These are phyloP conservation scores for Sepioteuthis lessoniana DNA, from an alignment of 2,888 invertebrate species.

Conservation along the genomic window DNA sequence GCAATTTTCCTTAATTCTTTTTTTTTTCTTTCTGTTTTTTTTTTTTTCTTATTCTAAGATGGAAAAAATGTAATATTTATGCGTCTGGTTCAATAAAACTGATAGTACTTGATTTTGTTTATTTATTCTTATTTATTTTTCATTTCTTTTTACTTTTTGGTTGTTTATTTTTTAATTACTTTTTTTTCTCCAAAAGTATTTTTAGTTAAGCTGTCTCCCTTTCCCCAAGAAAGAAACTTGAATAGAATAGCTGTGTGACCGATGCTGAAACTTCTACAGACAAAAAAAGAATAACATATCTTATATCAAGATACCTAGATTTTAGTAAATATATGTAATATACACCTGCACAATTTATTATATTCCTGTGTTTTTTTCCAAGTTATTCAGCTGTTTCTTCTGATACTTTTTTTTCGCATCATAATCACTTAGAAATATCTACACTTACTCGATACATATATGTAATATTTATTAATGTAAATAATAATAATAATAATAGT, in stretches of 20 bases:
- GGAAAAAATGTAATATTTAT: constrained; percentile 33
- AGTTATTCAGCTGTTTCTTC: too few relatives aligned
- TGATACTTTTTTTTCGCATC: too few relatives aligned
- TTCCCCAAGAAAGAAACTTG: neutral
- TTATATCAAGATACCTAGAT: neutral
- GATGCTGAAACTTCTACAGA: neutral
- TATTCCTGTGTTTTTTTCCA: too few relatives aligned
- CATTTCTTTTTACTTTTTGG: neutral
- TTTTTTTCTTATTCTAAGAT: neutral
- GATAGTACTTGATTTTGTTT: neutral
- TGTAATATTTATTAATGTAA: neutral
- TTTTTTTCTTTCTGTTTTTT: neutral
- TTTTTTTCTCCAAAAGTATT: neutral
- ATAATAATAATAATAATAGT: too few relatives aligned
- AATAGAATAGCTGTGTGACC: neutral
- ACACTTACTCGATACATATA: neutral
- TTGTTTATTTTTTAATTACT: neutral
- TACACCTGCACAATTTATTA: neutral
- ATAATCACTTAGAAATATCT: too few relatives aligned
- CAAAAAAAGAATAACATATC: neutral
- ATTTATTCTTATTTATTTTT: too few relatives aligned
- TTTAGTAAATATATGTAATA: neutral
- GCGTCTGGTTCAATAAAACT: constrained; percentile 33
- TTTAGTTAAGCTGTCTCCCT: neutral
- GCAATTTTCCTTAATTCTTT: neutral